Base-by-base conservation (phyloP, 2,113 vertebrate genomes). In the Saccopteryx bilineata region DNA sequence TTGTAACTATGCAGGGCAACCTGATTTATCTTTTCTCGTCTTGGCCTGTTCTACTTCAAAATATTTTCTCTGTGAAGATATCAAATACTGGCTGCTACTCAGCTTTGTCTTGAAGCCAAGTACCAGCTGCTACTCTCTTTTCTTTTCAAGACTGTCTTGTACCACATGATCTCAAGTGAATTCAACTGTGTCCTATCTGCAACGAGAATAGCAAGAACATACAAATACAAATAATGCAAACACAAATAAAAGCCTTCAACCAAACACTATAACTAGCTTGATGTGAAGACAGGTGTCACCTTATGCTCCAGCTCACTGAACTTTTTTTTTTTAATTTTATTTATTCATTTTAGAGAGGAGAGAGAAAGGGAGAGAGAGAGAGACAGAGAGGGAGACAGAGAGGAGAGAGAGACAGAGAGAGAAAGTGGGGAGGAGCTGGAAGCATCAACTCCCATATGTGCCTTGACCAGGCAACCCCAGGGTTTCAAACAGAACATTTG, bases 21-120 rank as follows among this genome's bases (percentile, higher is more conserved):
- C 11, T 24, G 39, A 3, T 50, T 72, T 58, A n/a, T 91, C 50
- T 86, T 89, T 83, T 72, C 50, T 90, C 14, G 65, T 56, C 46
- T 75, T 81, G 28, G 58, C n/a, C 13, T 97, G 60, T 69, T 72
- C 71, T 66, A 17, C 69, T 79, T 81, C 31, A 68, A 86, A 87
- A 68, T 80, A 72, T 71, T 72, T 94, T 75, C 72, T 90, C 91
- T 71, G n/a, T 65, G 65, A 81, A 72, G 28, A 69, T 90, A 60
- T 68, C 48, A 91, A 76, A 66, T 26, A 65, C 21, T 78, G 79
- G 50, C 56, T 68, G 26, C 80, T 58, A 80, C 31, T 63, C 28
- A 56, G 14, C 6, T 76, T 66, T 28, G 18, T 93, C 60, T 61
- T 85, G 56, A 50, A 72, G 76, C 58, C 56, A 89, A 71, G 48